phyloP scores from a whole-genome alignment of 2,888 invertebrate genomes.

The Drosophila rellima region DNA sequence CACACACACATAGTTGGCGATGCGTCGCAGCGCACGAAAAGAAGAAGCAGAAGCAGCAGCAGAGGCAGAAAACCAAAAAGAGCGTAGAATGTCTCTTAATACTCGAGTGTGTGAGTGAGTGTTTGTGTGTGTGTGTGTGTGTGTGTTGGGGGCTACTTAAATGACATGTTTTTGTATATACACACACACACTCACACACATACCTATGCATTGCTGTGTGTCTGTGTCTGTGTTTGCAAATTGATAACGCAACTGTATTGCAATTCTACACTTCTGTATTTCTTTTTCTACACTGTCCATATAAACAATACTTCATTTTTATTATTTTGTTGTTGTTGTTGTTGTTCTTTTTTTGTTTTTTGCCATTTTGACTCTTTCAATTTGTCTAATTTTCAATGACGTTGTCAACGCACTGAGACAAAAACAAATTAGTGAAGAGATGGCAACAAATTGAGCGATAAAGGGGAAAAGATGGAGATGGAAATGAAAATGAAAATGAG shows the following conservation, averaged over 20 bases:
- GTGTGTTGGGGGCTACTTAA: slow-evolving; percentile 69
- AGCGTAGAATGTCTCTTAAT: slow-evolving; percentile 66
- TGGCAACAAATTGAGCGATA: too few relatives aligned
- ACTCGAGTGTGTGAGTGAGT: slow-evolving; percentile 40
- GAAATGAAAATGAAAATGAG: too few relatives aligned
- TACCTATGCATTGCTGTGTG: slow-evolving; percentile 3
- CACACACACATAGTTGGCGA: slow-evolving; percentile 54
- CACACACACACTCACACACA: neutral
- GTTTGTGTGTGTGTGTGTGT: slow-evolving; percentile 28
- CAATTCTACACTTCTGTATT: slow-evolving; percentile 1
- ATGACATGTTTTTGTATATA: slow-evolving; percentile 52
- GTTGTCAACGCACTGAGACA: slow-evolving; percentile 60
- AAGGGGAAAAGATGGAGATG: too few relatives aligned
- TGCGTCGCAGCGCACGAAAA: slow-evolving; percentile 71
- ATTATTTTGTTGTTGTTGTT: slow-evolving; percentile 12
- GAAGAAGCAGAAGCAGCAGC: slow-evolving; percentile 60
- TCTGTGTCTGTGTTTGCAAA: slow-evolving; percentile 58
- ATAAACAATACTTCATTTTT: neutral
- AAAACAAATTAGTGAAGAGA: slow-evolving; percentile 66
- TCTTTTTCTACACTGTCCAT: slow-evolving; percentile 9
- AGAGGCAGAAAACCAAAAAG: slow-evolving; percentile 65
- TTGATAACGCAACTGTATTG: slow-evolving; percentile 61
- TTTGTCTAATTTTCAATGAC: slow-evolving; percentile 81
- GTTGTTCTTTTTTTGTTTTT: too few relatives aligned
- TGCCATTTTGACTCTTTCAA: slow-evolving; percentile 77